These are phyloP conservation scores for Cherax quadricarinatus DNA, from an alignment of 1,140 invertebrate species.

Conservation along the genomic window DNA sequence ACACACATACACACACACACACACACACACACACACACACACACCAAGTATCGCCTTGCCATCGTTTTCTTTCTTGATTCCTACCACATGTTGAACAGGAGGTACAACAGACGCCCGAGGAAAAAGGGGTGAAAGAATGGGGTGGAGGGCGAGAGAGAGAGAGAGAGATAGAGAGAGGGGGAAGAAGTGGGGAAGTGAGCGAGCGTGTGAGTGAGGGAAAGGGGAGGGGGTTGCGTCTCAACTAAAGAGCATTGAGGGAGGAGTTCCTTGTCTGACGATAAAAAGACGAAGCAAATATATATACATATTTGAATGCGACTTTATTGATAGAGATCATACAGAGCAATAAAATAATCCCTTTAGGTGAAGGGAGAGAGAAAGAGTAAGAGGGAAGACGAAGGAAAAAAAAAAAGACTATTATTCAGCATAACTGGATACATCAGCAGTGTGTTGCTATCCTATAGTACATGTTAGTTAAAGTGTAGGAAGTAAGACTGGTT, in stretches of 20 bases:
- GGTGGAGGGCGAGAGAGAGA: constrained; percentile 15
- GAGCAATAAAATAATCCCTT: not conserved
- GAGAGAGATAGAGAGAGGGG: not conserved
- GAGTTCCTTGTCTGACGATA: not conserved
- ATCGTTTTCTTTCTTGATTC: constrained; percentile 15
- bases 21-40: not conserved
- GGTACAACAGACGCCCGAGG: not conserved
- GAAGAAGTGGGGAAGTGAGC: not conserved
- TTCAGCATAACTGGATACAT: too few relatives aligned
- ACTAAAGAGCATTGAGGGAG: too few relatives aligned
- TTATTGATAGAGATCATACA: not conserved
- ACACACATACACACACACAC: constrained; percentile 22
- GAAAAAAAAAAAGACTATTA: not conserved
- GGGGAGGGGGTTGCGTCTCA: not conserved
- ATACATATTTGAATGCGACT: not conserved
- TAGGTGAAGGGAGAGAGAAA: not conserved
- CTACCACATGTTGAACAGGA: constrained; percentile 44
- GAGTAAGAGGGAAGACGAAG: constrained; percentile 15
- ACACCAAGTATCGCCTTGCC: not conserved
- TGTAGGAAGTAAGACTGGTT: too few relatives aligned
- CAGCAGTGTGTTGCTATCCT: too few relatives aligned
- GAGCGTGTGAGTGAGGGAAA: not conserved
- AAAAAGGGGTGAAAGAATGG: not conserved
- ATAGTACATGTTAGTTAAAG: too few relatives aligned
- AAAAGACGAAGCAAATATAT: not conserved